Percentiles rank a stretch among this genome's conserved stretches.
Evolutionary conservation across 1,140 invertebrate genomes (phyloP).

Genomic region (Grapholita molesta): DNA sequence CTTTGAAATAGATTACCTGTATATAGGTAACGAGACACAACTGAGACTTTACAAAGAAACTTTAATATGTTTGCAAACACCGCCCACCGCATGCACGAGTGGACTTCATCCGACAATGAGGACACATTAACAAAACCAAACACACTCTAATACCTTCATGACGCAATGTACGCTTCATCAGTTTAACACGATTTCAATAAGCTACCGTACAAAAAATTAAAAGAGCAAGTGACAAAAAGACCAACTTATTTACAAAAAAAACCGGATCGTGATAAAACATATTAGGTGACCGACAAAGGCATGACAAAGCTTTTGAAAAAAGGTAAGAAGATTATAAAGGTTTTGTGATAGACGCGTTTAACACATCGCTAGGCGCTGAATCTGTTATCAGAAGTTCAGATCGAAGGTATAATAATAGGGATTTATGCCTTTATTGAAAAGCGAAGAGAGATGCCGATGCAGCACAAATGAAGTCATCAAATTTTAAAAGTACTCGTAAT

Average conservation of each 20-base stretch:
- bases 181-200: background rate
- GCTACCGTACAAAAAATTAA: constrained; percentile 1
- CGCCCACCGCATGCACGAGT: background rate
- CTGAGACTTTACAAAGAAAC: background rate
- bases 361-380: constrained; percentile 35
- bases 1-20: no score
- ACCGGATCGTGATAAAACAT: background rate
- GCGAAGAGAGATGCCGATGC: background rate
- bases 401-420: background rate
- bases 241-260: background rate
- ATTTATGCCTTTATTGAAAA: background rate
- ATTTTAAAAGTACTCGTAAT: no score
- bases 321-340: constrained; percentile 26
- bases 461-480: background rate
- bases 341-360: constrained; percentile 35
- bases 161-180: background rate
- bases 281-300: constrained; percentile 26
- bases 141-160: background rate
- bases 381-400: constrained; percentile 1
- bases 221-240: constrained; percentile 1
- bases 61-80: background rate
- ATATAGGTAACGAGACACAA: background rate
- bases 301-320: constrained; percentile 16
- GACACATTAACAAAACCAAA: background rate
- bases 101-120: background rate